phyloP scores from a whole-genome alignment of 2,113 vertebrate genomes.

The Ovibos moschatus region DNA sequence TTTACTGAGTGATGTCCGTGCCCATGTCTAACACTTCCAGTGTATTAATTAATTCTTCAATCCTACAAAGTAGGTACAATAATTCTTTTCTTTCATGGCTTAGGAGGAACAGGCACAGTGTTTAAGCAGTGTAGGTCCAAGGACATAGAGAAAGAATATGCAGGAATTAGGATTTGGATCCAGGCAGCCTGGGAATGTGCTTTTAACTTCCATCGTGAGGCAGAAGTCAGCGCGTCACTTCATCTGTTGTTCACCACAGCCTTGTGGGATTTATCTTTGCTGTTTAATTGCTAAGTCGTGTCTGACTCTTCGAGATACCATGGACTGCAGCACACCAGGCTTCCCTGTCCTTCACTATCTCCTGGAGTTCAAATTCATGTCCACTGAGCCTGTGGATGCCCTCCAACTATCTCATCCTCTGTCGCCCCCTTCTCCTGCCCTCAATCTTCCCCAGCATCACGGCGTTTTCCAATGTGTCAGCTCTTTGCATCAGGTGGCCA shows the following conservation, averaged over 20 bases:
- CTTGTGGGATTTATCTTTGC: not conserved
- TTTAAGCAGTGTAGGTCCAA: not conserved
- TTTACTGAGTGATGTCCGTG: rapidly evolving
- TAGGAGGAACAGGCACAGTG: not conserved
- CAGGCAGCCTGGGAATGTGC: not conserved
- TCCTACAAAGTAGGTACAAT: not conserved
- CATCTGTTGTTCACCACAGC: not conserved
- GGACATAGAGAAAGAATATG: not conserved
- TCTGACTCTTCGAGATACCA: not conserved
- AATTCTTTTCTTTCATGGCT: not conserved
- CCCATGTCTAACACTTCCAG: not conserved
- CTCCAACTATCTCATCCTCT: not conserved
- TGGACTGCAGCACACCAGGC: not conserved
- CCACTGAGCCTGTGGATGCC: not conserved
- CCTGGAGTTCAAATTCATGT: not conserved
- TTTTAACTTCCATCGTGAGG: not conserved
- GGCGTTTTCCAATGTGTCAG: not conserved
- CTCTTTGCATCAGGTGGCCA: not conserved
- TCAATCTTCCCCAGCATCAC: not conserved
- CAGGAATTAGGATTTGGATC: not conserved
- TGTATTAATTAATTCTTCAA: not conserved
- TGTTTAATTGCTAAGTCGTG: not conserved
- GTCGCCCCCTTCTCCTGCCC: not conserved
- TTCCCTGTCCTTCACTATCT: not conserved
- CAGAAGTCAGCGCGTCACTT: not conserved